A percentile compares a stretch with the other conserved stretches of the same genome.
These are phyloP conservation scores for Rhamnusium bicolor DNA, from an alignment of 2,888 invertebrate species.

Conservation along the genomic window DNA sequence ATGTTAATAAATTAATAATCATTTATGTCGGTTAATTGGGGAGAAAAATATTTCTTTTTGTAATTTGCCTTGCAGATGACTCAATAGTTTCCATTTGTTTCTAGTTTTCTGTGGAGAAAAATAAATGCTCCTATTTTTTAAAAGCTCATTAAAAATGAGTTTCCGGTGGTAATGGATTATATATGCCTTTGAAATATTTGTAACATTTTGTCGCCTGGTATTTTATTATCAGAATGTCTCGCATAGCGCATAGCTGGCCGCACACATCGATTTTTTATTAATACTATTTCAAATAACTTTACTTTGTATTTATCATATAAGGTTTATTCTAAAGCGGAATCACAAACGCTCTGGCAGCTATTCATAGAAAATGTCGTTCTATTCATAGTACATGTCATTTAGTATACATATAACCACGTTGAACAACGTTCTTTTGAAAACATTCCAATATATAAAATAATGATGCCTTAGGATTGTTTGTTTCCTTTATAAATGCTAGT, in stretches of 20 bases:
- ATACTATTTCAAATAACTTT: neutral
- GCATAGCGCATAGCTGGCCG: neutral
- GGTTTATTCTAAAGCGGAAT: constrained; percentile 2
- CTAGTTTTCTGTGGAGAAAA: neutral
- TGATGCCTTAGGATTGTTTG: too few species aligned
- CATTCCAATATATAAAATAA: too few species aligned
- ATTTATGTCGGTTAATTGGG: too few species aligned
- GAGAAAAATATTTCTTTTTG: too few species aligned
- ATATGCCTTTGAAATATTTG: neutral
- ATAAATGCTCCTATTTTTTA: neutral
- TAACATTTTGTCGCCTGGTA: neutral
- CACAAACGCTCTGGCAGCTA: neutral
- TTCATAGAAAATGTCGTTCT: neutral
- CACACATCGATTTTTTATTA: neutral
- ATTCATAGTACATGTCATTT: constrained; percentile 6
- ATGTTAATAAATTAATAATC: too few species aligned
- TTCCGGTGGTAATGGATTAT: neutral
- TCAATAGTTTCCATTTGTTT: neutral
- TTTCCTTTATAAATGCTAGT: too few species aligned
- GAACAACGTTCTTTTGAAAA: neutral
- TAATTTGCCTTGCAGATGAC: too few species aligned
- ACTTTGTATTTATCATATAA: neutral
- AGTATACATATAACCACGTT: neutral
- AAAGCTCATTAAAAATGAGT: neutral
- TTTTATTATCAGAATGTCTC: neutral